Evolutionary conservation across 2,888 invertebrate species (phyloP), one percentile per base, ranked within the genome.

Genomic region (Rotaria socialis): DNA sequence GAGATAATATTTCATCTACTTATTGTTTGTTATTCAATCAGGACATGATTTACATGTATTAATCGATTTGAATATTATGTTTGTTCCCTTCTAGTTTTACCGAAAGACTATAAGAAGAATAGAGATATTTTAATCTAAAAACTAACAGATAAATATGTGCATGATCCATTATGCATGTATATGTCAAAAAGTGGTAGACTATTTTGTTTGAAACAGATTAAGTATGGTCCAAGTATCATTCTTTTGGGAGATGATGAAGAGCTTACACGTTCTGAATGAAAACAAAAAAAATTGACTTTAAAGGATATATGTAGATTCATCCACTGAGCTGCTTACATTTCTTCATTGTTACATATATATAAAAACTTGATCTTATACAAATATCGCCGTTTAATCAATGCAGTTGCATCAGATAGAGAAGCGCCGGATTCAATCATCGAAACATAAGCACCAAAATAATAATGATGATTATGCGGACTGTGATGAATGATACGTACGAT

Each of bases 331-430:
- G 67, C 27, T 27, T 67, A 67, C 35, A 67, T 67, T 14, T 67
- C 67, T 35, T 41, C 19, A 19, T 35, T 35, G 11, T 67, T 35
- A 67, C 67, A 67, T 35, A 19, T 41, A 19, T 67, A 35, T 27
- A 60, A 60, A 27, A 67, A 67, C 19, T 16, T 67, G 67, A 67
- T 67, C 67, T 67, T 67, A 67, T 67, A 67, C 67, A 67, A 67
- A 67, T 67, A 67, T 67, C 67, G 35, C 27, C 27, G 24, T 60
- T 60, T 60, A 60, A 60, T 60, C 58, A 60, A 60, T 27, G 35
- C 35, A 67, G 67, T 67, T 67, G 67, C 67, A 67, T 67, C 35
- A 41, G 67, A 67, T 67, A 6, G 14, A 27, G 35, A 67, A 41
- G 14, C 6, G 35, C 5, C 35, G 35, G 19, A 27, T 35, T 67